Evolutionary conservation across 2,888 invertebrate species (phyloP).

Genomic region (Girardia tigrina): DNA sequence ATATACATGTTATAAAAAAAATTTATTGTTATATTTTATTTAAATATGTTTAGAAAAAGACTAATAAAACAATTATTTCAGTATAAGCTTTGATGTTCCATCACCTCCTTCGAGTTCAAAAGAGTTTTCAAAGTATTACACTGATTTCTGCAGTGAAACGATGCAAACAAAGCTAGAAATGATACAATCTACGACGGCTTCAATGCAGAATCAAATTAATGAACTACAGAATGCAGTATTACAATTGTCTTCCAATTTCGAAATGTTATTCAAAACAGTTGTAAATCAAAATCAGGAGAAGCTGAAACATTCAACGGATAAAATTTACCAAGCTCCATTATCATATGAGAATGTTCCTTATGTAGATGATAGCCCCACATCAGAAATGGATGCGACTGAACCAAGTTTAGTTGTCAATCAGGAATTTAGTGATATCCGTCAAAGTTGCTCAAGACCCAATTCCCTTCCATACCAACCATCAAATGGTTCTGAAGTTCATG

Average conservation of each 20-base stretch:
- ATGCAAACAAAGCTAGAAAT: neutral
- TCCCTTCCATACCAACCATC: neutral
- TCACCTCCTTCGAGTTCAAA: neutral
- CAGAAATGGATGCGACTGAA: neutral
- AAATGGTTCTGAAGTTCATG: neutral
- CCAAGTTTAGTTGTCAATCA: neutral
- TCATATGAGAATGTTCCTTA: conserved; percentile 14
- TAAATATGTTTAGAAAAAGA: too few relatives aligned
- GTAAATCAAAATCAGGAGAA: neutral
- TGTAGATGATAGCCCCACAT: neutral
- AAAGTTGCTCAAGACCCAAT: neutral
- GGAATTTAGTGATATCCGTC: neutral
- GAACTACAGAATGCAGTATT: neutral
- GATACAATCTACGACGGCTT: neutral
- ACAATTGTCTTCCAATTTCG: conserved; percentile 18
- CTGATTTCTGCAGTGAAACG: neutral
- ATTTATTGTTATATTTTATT: too few relatives aligned
- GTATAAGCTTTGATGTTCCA: neutral
- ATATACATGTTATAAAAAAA: too few relatives aligned
- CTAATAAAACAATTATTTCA: neutral
- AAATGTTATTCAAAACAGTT: neutral
- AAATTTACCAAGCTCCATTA: neutral
- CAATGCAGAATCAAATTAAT: conserved; percentile 6
- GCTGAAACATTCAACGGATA: neutral
- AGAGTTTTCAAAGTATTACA: neutral